Base-by-base conservation (phyloP, 2,888 invertebrate genomes). In the Cosmorhoe ocellata region DNA sequence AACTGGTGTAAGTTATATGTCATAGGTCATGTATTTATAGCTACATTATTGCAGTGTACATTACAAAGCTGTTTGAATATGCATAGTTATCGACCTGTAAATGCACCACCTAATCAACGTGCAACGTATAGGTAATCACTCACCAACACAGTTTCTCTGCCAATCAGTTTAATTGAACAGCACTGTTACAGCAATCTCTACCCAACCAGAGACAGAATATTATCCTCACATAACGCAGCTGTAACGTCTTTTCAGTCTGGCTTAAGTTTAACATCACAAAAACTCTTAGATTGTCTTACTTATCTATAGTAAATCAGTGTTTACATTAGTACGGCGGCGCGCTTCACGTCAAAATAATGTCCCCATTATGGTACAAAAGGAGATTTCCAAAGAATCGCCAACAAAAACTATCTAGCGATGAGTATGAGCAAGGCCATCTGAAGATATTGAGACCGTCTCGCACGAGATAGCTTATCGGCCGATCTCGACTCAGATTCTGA, bases 401-500 rank as follows among this genome's bases (percentile, higher is more conserved):
- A 79, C 85, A 88, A 89, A 89, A 90, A 89, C 84, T 84, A 84
- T 83, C 79, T 70, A 78, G 74, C 74, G 73, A 38, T 87, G 86
- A 88, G 87, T 87, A 86, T 79, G 76, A 84, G 87, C 82, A 83
- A 87, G 86, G 85, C 82, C 89, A 89, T 89, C 89, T 89, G 89
- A 84, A 85, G 88, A 88, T 88, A 89, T 89, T 84, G 90, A 90
- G 90, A 87, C 83, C 85, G 81, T 84, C 88, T 86, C 82, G 80
- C 85, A 75, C 84, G 73, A 87, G 89, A 89, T 86, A 88, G 65
- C 81, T 88, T 90, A 90, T 90, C 90, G 73, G 54, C 41, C 74
- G 74, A 90, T 90, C 90, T 87, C 74, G 80, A 77, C 84, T 88
- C 81, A 76, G 82, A 86, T 88, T 87, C 83, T 87, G 77, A 84